Percentiles rank a stretch among this genome's conserved stretches.
Evolutionary conservation across 2,113 vertebrate genomes (phyloP).

Genomic region (Calypte anna): DNA sequence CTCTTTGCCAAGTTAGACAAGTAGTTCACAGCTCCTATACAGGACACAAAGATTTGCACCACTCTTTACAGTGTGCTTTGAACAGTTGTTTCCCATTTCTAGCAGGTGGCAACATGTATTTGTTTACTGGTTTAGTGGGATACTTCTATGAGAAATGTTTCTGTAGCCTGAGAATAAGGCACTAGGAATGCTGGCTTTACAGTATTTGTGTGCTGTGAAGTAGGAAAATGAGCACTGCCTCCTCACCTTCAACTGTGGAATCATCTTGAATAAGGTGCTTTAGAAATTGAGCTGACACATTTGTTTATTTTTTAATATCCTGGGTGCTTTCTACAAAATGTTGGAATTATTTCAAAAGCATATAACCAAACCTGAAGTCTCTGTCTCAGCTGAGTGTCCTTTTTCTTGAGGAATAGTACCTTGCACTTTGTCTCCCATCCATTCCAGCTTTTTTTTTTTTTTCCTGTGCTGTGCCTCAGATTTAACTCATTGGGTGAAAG

Average conservation of each 20-base stretch:
- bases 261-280: slow-evolving; percentile 2
- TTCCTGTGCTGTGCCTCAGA: background rate
- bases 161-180: slow-evolving; percentile 31
- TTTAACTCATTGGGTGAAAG: background rate
- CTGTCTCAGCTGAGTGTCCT: background rate
- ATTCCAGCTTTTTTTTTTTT: background rate
- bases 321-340: background rate
- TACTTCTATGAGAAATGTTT: slow-evolving; percentile 38
- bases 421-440: background rate
- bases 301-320: background rate
- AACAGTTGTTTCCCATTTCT: slow-evolving; percentile 44
- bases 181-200: background rate
- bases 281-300: background rate
- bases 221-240: background rate
- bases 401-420: background rate
- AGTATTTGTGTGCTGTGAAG: background rate
- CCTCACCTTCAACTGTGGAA: background rate
- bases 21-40: background rate
- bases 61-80: background rate
- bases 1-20: slow-evolving; percentile 5
- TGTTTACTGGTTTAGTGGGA: slow-evolving; percentile 53
- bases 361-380: background rate
- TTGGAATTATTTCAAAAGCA: background rate
- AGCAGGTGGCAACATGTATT: slow-evolving; percentile 61
- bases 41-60: background rate